A percentile compares a stretch with the other conserved stretches of the same genome.
phyloP scores from a whole-genome alignment of 2,797 vertebrate species.

The Sparidentex hasta region DNA sequence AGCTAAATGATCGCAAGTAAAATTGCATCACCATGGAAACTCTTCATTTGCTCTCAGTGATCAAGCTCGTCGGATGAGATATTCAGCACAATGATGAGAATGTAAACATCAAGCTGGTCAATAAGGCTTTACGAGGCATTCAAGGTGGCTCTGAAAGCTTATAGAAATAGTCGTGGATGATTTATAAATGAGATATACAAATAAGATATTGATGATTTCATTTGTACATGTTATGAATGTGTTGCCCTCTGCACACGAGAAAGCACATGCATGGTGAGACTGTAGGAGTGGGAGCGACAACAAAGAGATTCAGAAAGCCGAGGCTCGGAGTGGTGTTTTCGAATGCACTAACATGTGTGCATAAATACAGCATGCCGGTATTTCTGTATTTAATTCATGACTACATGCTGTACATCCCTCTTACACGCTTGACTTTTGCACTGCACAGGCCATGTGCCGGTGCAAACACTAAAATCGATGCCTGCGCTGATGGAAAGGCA shows the following conservation, averaged over 20 bases:
- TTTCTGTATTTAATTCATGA: not conserved
- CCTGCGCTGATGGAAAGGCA: constrained; percentile 24
- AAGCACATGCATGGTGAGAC: constrained; percentile 7
- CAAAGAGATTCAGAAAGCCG: constrained; percentile 2
- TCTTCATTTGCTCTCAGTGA: constrained; percentile 14
- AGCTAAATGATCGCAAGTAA: constrained; percentile 25
- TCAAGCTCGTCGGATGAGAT: constrained; percentile 8
- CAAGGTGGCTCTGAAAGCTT: constrained; percentile 18
- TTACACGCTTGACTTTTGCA: not conserved
- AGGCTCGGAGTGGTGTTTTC: not conserved
- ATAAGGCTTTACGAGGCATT: constrained; percentile 15
- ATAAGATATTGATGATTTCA: constrained; percentile 16
- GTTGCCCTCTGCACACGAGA: constrained; percentile 8
- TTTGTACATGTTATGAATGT: constrained; percentile 8
- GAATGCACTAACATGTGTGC: not conserved
- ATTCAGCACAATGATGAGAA: constrained; percentile 37
- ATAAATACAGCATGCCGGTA: not conserved
- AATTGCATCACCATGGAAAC: constrained; percentile 29
- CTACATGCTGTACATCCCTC: not conserved
- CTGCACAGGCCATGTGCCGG: not conserved
- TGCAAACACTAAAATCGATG: constrained; percentile 45
- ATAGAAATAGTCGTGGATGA: constrained; percentile 21
- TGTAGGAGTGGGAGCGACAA: not conserved
- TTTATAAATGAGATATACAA: constrained; percentile 17
- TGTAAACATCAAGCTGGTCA: constrained; percentile 9